Evolutionary conservation across 2,113 vertebrate genomes (phyloP).

Genomic region (Podarcis muralis): DNA sequence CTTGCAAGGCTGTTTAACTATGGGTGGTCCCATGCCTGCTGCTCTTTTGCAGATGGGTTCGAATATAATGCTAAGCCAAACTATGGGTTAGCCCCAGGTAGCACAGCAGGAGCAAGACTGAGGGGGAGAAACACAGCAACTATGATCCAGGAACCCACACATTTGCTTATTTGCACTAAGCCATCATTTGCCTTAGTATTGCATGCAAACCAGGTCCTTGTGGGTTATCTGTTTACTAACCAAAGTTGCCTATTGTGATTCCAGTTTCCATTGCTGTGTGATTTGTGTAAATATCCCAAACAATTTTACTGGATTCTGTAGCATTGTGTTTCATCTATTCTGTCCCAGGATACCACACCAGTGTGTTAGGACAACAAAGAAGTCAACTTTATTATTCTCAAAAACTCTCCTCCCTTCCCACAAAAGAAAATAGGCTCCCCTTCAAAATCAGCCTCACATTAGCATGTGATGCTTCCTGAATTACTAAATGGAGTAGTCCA

Average conservation of each 20-base stretch:
- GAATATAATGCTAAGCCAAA: too few species aligned
- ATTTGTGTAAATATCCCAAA: not conserved
- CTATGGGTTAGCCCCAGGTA: too few species aligned
- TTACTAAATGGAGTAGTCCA: slow-evolving; percentile 8
- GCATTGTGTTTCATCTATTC: not conserved
- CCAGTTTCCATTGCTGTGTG: not conserved
- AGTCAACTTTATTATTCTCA: not conserved
- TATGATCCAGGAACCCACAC: too few species aligned
- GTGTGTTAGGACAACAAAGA: not conserved
- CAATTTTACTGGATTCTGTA: not conserved
- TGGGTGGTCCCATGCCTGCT: too few species aligned
- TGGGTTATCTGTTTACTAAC: not conserved
- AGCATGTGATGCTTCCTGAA: not conserved
- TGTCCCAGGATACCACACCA: not conserved
- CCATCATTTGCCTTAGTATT: too few species aligned
- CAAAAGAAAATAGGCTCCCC: not conserved
- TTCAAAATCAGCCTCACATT: not conserved
- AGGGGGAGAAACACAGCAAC: too few species aligned
- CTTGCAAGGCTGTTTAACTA: not conserved
- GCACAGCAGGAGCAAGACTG: too few species aligned
- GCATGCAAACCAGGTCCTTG: not conserved
- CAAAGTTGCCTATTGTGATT: not conserved
- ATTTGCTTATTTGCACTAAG: too few species aligned
- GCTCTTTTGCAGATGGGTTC: too few species aligned
- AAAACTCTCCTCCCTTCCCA: not conserved